Conservation (phyloP, 2,888 invertebrate genomes). For the Octonoba sinensis region DNA sequence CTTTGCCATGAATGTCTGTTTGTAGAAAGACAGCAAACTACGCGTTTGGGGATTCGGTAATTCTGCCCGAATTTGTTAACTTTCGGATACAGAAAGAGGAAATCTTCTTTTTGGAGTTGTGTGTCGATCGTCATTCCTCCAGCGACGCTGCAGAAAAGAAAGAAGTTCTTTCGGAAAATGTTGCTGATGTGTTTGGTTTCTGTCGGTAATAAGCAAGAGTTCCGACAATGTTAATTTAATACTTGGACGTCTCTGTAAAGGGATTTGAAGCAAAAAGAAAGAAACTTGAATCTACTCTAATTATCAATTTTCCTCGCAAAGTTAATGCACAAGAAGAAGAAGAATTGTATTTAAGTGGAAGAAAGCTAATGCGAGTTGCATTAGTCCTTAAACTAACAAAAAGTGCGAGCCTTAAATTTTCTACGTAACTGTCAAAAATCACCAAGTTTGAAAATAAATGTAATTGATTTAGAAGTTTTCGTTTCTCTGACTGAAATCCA, state of each 20-base stretch:
- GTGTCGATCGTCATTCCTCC: conserved; percentile 1
- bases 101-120: conserved; percentile 24
- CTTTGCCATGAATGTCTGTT: conserved; percentile 53
- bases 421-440: too few relatives aligned
- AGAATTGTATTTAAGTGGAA: too few relatives aligned
- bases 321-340: too few relatives aligned
- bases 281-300: conserved; percentile 5
- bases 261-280: conserved; percentile 8
- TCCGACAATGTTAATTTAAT: conserved; percentile 60
- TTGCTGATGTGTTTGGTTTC: conserved; percentile 12
- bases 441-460: too few relatives aligned
- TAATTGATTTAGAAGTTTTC: too few relatives aligned
- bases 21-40: conserved; percentile 57
- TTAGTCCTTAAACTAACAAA: too few relatives aligned
- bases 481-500: too few relatives aligned
- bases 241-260: conserved; percentile 10
- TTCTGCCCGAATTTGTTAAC: conserved; percentile 59
- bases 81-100: conserved; percentile 47
- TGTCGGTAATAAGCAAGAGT: conserved; percentile 37
- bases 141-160: too few relatives aligned
- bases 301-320: conserved; percentile 12
- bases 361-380: too few relatives aligned
- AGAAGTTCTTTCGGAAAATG: too few relatives aligned
- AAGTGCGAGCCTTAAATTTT: too few relatives aligned
- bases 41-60: conserved; percentile 59